These are phyloP conservation scores for Nemapogon koenigi DNA, from an alignment of 2,888 invertebrate genomes.

Conservation along the genomic window DNA sequence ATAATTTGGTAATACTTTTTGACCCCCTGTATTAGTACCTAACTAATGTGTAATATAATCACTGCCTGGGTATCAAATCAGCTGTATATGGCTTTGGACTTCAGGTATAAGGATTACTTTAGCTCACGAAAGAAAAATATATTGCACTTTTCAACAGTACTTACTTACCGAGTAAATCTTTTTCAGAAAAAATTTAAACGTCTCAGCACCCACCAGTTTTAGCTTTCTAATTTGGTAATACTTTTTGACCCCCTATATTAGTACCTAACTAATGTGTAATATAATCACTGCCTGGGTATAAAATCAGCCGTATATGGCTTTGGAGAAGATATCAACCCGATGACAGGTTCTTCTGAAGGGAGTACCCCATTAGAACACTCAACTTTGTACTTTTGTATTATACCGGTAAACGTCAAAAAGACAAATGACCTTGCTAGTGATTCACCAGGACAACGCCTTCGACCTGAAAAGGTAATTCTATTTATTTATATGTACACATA, in stretches of 20 bases:
- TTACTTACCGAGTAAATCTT: too few species aligned
- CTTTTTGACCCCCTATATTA: too few species aligned
- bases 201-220: too few species aligned
- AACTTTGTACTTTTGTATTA: conserved; percentile 59
- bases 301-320: conserved; percentile 36
- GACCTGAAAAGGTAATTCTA: conserved; percentile 46
- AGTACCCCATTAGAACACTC: conserved; percentile 30
- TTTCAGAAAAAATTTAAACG: too few species aligned
- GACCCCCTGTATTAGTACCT: too few species aligned
- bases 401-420: conserved; percentile 64
- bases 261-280: background rate
- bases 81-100: conserved; percentile 33
- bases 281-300: conserved; percentile 20
- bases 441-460: conserved; percentile 70
- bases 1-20: too few species aligned
- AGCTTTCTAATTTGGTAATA: too few species aligned
- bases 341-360: conserved; percentile 32
- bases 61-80: conserved; percentile 28
- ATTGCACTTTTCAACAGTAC: too few species aligned
- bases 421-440: conserved; percentile 66
- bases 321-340: conserved; percentile 38
- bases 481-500: too few species aligned
- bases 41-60: background rate
- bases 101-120: too few species aligned
- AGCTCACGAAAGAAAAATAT: too few species aligned